Base-by-base conservation (phyloP, 2,113 vertebrate species). In the Lucifuga dentata region DNA sequence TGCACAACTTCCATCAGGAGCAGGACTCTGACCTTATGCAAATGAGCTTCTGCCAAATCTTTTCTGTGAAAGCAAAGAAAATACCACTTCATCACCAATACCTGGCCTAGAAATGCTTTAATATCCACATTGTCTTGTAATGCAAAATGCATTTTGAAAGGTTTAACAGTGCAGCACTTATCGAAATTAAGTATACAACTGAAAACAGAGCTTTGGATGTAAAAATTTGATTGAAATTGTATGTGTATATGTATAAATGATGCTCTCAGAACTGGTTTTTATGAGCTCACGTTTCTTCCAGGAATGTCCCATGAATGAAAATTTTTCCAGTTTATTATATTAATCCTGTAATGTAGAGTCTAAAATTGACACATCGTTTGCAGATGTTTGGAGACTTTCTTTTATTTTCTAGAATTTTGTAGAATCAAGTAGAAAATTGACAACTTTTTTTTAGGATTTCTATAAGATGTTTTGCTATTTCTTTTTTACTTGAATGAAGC, bases 21-120 rank as follows among this genome's bases (percentile, higher is more conserved):
- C 94, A 90, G 87, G 91, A 93, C 92, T 93, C 94, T 95, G 96
- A 98, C 96, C 96, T 98, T 96, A 97, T 98, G 95, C 95, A 97
- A 98, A 99, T 97, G 86, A 89, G 90, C 91, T 82, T 94, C 92
- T 93, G 93, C 93, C 93, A 94, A 94, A 92, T 94, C 94, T 94
- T 91, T 95, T 96, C 94, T 95, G 93, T 89, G 93, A 71, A 85
- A 90, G 92, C 93, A 93, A 7, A 92, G 93, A 86, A 91, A 91
- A 93, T 95, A 94, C 94, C 87, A 89, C 88, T 85, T 90, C 92
- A 92, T 95, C 95, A 95, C 93, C 92, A 94, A 95, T 95, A 96
- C 95, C 95, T 97, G 96, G 93, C 93, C 95, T 87, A 41, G 26
- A 11, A 20, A 48, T 48, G 2, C 13, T 55, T 15, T 10, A 11